phyloP scores from a whole-genome alignment of 2,113 vertebrate genomes.

The Guaruba guarouba region DNA sequence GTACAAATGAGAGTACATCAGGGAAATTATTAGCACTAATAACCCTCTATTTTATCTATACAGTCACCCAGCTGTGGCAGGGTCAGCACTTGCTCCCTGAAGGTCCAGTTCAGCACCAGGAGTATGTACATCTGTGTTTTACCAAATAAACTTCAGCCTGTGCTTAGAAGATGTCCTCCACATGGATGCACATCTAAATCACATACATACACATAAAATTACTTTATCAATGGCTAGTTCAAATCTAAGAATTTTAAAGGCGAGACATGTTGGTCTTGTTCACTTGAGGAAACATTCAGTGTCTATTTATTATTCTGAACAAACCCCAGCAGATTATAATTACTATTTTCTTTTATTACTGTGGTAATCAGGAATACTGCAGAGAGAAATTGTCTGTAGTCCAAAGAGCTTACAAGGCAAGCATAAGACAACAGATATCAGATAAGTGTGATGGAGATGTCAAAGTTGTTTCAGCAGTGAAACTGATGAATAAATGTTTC shows the following conservation, averaged over 20 bases:
- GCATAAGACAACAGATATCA: neutral
- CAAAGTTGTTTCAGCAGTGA: neutral
- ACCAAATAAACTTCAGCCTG: neutral
- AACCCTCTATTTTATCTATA: neutral
- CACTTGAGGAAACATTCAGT: neutral
- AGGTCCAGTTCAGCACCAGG: neutral
- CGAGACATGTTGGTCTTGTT: neutral
- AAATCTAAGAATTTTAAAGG: conserved; percentile 2
- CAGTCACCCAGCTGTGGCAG: neutral
- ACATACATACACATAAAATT: neutral
- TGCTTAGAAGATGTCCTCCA: neutral
- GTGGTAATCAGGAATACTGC: neutral
- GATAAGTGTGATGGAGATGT: neutral
- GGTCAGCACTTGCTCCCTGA: neutral
- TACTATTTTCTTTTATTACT: neutral
- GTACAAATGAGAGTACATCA: neutral
- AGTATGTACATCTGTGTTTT: neutral
- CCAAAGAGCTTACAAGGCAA: neutral
- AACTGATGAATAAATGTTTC: neutral
- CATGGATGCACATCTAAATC: neutral
- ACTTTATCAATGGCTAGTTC: neutral
- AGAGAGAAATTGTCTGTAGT: neutral
- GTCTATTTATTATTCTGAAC: neutral
- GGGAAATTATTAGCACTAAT: neutral
- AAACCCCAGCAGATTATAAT: neutral